Base-by-base conservation (phyloP, 2,888 invertebrate species). In the Monopis laevigella region DNA sequence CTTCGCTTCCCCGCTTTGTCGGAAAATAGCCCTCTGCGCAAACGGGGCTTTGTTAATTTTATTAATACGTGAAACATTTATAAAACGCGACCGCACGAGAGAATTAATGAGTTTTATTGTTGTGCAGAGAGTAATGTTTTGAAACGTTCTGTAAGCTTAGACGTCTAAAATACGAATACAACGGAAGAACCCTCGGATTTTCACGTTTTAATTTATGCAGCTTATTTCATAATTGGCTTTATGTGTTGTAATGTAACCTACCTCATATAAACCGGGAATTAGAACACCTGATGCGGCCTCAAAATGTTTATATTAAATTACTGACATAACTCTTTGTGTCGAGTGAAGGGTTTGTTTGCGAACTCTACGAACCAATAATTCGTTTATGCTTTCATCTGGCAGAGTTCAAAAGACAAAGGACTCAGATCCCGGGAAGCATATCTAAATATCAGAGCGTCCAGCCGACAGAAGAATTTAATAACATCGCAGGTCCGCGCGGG, bases 61-160 rank as follows among this genome's bases (percentile, higher is more conserved):
- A 80, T 80, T 75, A 80, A 77, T 77, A 74, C 68, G 67, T 78
- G 68, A 78, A 80, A 78, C 77, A 77, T 80, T 78, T 72, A 78
- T 74, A 70, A 71, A 67, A 70, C 72, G 60, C 69, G 61, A 69
- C 77, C 72, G 71, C 75, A 62, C 67, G 52, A 61, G 62, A 59
- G 68, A 69, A 72, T 78, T 78, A 74, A 78, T 78, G 74, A 77
- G 69, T 74, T 75, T 72, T 73, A 78, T 77, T 80, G 77, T 77
- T 77, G 59, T 58, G 59, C 63, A 56, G 65, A 65, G 70, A 65
- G 66, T 73, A 71, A 75, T 71, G 69, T 62, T 65, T 65, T 62
- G 62, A 67, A 66, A 62, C 66, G 56, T 56, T 50, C 58, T 51
- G 51, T 53, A 53, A 55, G 59, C 58, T 67, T 65, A 67, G 62